Conservation (phyloP, 2,888 invertebrate genomes). For the Cerastis leucographa region DNA sequence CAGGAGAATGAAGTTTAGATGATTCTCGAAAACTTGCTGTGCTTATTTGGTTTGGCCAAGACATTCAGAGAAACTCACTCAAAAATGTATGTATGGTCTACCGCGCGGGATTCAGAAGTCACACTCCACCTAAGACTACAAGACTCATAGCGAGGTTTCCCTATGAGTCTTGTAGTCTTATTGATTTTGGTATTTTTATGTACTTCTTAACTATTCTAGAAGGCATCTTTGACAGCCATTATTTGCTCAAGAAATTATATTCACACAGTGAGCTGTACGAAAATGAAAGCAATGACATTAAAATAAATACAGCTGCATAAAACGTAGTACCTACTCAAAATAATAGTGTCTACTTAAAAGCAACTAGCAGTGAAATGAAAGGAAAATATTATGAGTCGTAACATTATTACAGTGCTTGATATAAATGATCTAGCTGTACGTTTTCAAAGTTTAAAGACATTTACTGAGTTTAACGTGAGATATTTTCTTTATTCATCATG, state of each 20-base stretch:
- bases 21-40: background rate
- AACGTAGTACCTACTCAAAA: slow-evolving; percentile 58
- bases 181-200: background rate
- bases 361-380: slow-evolving; percentile 62
- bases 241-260: background rate
- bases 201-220: background rate
- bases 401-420: slow-evolving; percentile 47
- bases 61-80: background rate
- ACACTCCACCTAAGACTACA: too few species aligned
- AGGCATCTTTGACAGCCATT: background rate
- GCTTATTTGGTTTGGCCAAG: background rate
- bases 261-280: background rate
- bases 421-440: slow-evolving; percentile 44
- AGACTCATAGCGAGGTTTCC: too few species aligned
- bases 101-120: background rate
- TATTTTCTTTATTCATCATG: slow-evolving; percentile 62
- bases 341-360: slow-evolving; percentile 46
- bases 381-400: slow-evolving; percentile 62
- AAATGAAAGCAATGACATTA: slow-evolving; percentile 21
- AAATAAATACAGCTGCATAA: slow-evolving; percentile 50
- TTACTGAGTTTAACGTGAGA: slow-evolving; percentile 56
- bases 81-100: background rate
- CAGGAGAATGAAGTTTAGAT: background rate
- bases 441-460: slow-evolving; percentile 57
- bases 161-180: too few species aligned